Evolutionary conservation across 2,113 vertebrate genomes (phyloP).

Genomic region (Maccullochella peelii): DNA sequence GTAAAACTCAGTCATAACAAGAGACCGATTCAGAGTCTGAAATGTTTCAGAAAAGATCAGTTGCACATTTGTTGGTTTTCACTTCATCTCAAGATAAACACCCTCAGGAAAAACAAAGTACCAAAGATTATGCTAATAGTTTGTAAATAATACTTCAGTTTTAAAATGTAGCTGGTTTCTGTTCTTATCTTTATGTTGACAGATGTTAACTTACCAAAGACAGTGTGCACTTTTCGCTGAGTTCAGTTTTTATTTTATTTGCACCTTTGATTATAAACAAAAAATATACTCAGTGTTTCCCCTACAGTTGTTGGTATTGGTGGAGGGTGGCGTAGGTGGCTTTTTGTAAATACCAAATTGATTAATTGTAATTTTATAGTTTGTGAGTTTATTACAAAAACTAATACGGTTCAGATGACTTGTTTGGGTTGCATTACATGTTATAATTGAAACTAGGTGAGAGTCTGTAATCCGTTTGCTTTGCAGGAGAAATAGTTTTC

Average conservation of each 20-base stretch:
- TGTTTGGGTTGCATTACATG: neutral
- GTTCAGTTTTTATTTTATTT: neutral
- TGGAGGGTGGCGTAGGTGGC: neutral
- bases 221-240: slow-evolving; percentile 38
- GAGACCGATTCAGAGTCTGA: neutral
- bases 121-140: slow-evolving; percentile 54
- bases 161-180: slow-evolving; percentile 32
- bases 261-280: slow-evolving; percentile 21
- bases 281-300: slow-evolving; percentile 48
- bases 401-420: neutral
- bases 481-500: neutral
- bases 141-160: slow-evolving; percentile 55
- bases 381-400: neutral
- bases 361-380: neutral
- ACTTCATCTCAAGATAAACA: slow-evolving; percentile 17
- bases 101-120: slow-evolving; percentile 32
- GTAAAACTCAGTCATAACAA: neutral
- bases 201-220: slow-evolving; percentile 52
- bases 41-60: neutral
- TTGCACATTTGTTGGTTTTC: neutral
- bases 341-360: slow-evolving; percentile 5
- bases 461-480: neutral
- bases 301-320: neutral
- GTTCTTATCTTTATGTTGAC: slow-evolving; percentile 31
- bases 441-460: neutral